Evolutionary conservation across 2,888 invertebrate genomes (phyloP).

Genomic region (Drosophila anomelani): DNA sequence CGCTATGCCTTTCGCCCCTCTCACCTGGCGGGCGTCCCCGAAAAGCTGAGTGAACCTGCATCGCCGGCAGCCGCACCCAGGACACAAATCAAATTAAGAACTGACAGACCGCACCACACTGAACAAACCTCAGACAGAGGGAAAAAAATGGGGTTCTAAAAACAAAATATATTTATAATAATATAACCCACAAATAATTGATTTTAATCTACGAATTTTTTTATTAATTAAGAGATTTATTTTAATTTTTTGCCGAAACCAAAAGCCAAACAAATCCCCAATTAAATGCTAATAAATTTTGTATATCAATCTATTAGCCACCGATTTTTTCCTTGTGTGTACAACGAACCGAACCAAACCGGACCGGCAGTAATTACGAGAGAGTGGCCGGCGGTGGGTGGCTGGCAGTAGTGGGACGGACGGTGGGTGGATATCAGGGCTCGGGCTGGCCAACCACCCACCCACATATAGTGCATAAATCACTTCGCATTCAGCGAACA

Average conservation of each 20-base stretch:
- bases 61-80: conserved; percentile 43
- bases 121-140: conserved; percentile 7
- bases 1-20: conserved; percentile 1
- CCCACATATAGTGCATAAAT: conserved; percentile 47
- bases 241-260: neutral
- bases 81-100: conserved; percentile 53
- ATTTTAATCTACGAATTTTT: too few relatives aligned
- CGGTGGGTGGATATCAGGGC: conserved; percentile 6
- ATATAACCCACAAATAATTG: too few relatives aligned
- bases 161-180: neutral
- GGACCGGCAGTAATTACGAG: conserved; percentile 46
- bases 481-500: conserved; percentile 53
- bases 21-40: conserved; percentile 32
- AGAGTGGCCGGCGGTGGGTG: conserved; percentile 34
- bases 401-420: neutral
- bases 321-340: neutral
- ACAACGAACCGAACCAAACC: conserved; percentile 9
- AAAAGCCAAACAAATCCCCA: neutral
- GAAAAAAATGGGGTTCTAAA: neutral
- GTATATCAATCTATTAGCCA: neutral
- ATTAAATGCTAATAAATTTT: neutral
- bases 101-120: conserved; percentile 37
- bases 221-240: neutral
- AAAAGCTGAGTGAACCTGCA: conserved; percentile 34
- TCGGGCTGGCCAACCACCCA: conserved; percentile 12